phyloP scores from a whole-genome alignment of 2,113 vertebrate species.

The Syrrhaptes paradoxus region DNA sequence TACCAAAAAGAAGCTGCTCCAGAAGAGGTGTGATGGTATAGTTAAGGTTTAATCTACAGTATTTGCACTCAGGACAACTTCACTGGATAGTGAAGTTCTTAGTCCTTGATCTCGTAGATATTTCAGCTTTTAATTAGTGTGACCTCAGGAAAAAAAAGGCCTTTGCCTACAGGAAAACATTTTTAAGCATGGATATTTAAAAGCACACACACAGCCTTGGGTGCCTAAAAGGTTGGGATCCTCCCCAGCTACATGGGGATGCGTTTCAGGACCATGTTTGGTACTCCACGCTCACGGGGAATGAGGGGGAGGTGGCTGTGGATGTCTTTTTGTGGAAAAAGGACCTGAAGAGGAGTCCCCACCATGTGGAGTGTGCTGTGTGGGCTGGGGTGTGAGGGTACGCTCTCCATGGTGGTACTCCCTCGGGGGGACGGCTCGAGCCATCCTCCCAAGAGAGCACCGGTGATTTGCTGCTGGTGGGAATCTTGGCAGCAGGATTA shows the following conservation, averaged over 20 bases:
- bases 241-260: background rate
- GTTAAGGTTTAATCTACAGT: background rate
- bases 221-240: background rate
- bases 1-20: background rate
- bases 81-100: background rate
- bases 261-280: background rate
- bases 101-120: background rate
- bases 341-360: background rate
- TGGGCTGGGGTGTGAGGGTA: background rate
- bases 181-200: background rate
- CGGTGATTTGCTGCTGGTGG: fast-evolving
- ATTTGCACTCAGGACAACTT: background rate
- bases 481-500: background rate
- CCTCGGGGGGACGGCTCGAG: fast-evolving
- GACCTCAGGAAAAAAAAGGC: background rate
- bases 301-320: background rate
- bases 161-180: background rate
- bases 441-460: background rate
- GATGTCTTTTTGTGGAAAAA: background rate
- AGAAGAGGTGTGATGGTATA: background rate
- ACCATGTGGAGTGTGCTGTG: background rate
- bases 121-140: background rate
- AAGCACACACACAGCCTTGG: background rate
- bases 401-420: background rate
- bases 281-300: background rate